Evolutionary conservation across 2,113 vertebrate genomes (phyloP), one percentile per base, ranked within the genome.

Genomic region (Pycnonotus jocosus): DNA sequence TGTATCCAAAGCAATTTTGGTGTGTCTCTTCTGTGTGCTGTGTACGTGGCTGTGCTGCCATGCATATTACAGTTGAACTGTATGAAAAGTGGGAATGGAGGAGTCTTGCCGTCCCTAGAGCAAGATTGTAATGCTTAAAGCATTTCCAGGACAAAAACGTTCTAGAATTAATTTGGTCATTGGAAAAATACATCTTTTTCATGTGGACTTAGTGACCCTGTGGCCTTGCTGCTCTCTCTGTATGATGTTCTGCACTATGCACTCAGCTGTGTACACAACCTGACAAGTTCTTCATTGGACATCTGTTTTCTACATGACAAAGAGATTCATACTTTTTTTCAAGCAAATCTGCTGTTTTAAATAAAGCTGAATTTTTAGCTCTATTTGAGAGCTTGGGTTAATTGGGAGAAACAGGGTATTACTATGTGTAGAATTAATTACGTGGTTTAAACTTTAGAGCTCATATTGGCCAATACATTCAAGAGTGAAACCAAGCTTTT

Each of bases 391-490:
- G 37, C 50, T 85, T 71, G 65, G 69, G 51, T 68, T 78, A 58
- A 74, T 79, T 90, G 79, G 88, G 92, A 95, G 71, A 88, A 94
- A 92, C 81, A 76, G 78, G 78, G 86, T 88, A 74, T 80, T 44
- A 11, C 22, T 83, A 2, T 7, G 37, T 27, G 42, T 73, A n/a
- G 69, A 87, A 71, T 61, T 31, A 87, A 71, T 61, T 31, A 25
- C 21, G 2, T 62, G 31, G 12, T 51, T 73, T 60, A 42, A 62
- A n/a, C 50, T 69, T 85, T 5, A 47, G 65, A 81, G 60, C n/a
- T 71, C 30, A 18, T 62, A 24, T 20, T 86, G 84, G 68, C 79
- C 56, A 47, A 38, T 54, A 11, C 3, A 10, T 47, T 60, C 11
- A 78, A 69, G 62, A 81, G 23, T 57, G 30, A 84, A 89, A 66